Percentiles rank a stretch among this genome's conserved stretches.
phyloP scores from a whole-genome alignment of 2,888 invertebrate genomes.

The Acanthacorydalis orientalis region DNA sequence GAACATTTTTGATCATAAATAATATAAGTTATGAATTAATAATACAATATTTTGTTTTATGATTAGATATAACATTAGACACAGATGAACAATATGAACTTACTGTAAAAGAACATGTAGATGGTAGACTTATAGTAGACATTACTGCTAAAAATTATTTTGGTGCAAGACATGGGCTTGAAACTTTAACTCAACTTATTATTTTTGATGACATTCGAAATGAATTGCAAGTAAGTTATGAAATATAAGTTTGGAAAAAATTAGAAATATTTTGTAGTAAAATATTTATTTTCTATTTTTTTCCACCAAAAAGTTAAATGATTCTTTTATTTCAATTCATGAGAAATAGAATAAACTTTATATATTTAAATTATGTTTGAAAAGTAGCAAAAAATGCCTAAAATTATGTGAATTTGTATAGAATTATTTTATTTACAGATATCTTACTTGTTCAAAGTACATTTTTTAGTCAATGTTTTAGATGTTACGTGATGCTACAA shows the following conservation, averaged over 20 bases:
- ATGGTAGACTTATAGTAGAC: constrained; percentile 34
- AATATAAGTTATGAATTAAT: no score
- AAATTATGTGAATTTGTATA: neutral
- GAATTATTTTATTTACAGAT: neutral
- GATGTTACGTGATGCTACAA: constrained; percentile 41
- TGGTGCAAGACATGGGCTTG: constrained; percentile 48
- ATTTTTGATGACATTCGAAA: constrained; percentile 46
- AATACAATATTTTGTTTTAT: neutral
- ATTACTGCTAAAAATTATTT: constrained; percentile 43
- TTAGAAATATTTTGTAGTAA: neutral
- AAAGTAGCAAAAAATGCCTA: neutral
- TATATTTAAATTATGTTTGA: neutral
- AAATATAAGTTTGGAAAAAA: neutral
- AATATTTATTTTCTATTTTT: constrained; percentile 8
- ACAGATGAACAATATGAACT: constrained; percentile 43
- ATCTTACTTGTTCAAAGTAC: neutral
- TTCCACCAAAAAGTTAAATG: no score
- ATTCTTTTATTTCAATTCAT: constrained; percentile 25
- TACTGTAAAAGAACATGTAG: constrained; percentile 23
- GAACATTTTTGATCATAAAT: no score
- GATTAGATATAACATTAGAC: constrained; percentile 31
- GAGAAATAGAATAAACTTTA: constrained; percentile 21
- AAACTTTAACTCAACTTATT: constrained; percentile 49
- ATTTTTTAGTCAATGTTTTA: constrained; percentile 18
- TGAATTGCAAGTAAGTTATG: constrained; percentile 30